Percentiles rank a stretch among this genome's conserved stretches.
Evolutionary conservation across 2,113 vertebrate species (phyloP).

Genomic region (Neotoma lepida): DNA sequence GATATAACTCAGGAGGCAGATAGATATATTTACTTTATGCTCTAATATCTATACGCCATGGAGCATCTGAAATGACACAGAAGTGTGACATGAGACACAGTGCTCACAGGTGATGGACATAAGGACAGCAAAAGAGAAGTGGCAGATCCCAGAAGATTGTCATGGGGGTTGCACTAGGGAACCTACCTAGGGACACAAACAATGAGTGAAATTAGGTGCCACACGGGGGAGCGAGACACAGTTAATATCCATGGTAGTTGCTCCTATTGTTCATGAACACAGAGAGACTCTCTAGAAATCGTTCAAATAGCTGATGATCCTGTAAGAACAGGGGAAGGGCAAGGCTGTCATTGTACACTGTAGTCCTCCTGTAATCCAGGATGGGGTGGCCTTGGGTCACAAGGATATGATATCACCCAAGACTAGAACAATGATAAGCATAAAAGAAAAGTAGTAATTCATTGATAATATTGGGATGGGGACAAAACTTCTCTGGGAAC

Average conservation of each 20-base stretch:
- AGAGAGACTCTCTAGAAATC: background rate
- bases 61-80: background rate
- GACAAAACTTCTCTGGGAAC: background rate
- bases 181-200: background rate
- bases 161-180: background rate
- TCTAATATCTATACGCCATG: background rate
- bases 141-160: background rate
- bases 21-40: background rate
- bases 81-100: background rate
- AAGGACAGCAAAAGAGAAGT: background rate
- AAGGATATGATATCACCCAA: background rate
- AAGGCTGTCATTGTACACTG: background rate
- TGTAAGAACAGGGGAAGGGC: background rate
- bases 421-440: background rate
- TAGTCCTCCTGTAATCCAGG: background rate
- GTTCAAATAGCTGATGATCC: background rate
- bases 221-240: background rate
- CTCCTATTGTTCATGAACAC: background rate
- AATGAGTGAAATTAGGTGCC: background rate
- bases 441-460: background rate
- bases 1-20: background rate
- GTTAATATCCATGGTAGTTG: background rate
- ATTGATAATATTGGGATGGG: background rate
- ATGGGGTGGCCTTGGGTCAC: background rate
- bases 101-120: background rate